These are phyloP conservation scores for Sebastes hopkinsi DNA, from an alignment of 2,797 vertebrate genomes.

Conservation along the genomic window DNA sequence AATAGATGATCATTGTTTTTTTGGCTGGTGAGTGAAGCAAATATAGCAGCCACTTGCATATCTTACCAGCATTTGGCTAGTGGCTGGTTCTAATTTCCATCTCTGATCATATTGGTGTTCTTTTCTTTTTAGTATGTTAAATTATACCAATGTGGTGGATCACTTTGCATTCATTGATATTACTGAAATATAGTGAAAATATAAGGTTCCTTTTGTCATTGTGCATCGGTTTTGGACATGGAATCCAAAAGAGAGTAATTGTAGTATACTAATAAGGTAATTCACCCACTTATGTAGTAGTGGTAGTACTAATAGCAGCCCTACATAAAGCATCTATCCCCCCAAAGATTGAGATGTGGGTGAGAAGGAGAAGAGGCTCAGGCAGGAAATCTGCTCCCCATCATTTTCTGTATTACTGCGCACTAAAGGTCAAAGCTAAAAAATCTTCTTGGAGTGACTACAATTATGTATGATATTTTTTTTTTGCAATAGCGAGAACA, in stretches of 20 bases:
- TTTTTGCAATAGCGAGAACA: slow-evolving; percentile 86
- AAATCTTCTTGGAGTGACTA: slow-evolving; percentile 83
- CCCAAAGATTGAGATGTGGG: slow-evolving; percentile 68
- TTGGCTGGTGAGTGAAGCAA: too few relatives aligned
- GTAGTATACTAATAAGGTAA: background rate
- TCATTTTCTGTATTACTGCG: slow-evolving; percentile 86
- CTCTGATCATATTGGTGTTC: background rate
- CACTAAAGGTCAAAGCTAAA: slow-evolving; percentile 87
- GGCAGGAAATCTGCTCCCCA: slow-evolving; percentile 77
- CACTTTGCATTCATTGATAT: slow-evolving; percentile 77
- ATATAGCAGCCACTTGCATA: too few relatives aligned
- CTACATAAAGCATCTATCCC: slow-evolving; percentile 50
- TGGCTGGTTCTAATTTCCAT: too few relatives aligned
- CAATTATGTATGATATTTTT: slow-evolving; percentile 94
- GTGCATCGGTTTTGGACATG: slow-evolving; percentile 78
- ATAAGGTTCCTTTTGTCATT: background rate
- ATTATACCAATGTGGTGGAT: background rate
- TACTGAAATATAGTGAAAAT: slow-evolving; percentile 75
- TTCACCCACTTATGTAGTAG: background rate
- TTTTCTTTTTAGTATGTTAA: background rate
- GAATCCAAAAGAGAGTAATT: slow-evolving; percentile 58
- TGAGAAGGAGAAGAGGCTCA: slow-evolving; percentile 62
- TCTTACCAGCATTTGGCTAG: too few relatives aligned
- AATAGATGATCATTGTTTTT: too few relatives aligned
- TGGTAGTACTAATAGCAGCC: slow-evolving; percentile 52